Evolutionary conservation across 2,797 vertebrate genomes (phyloP).

Genomic region (Cuniculus paca): DNA sequence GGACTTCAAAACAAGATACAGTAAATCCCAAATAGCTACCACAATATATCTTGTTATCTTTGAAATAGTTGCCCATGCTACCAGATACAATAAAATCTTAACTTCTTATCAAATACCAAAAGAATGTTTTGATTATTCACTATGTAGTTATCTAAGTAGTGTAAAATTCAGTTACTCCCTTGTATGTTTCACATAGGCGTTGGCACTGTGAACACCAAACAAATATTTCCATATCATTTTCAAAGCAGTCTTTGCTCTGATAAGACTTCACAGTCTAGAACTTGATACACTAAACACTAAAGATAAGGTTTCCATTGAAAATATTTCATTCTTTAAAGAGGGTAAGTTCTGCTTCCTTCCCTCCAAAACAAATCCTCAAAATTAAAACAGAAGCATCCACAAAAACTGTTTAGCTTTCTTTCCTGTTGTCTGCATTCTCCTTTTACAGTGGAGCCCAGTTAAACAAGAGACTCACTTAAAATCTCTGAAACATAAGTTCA

Average conservation of each 20-base stretch:
- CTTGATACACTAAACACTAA: conserved; percentile 51
- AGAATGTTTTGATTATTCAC: conserved; percentile 62
- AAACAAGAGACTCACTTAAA: conserved; percentile 32
- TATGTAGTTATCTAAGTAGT: conserved; percentile 62
- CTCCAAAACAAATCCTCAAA: conserved; percentile 63
- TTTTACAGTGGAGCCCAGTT: conserved; percentile 5
- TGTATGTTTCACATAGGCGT: not conserved
- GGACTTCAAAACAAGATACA: too few species aligned
- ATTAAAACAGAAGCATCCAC: not conserved
- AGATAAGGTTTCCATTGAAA: conserved; percentile 73
- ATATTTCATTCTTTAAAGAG: conserved; percentile 51
- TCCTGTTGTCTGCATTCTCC: not conserved
- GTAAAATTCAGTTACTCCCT: conserved; percentile 68
- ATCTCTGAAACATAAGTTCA: conserved; percentile 21
- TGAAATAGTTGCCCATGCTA: too few species aligned
- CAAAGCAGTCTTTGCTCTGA: conserved; percentile 71
- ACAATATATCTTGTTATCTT: too few species aligned
- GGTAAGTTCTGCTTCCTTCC: conserved; percentile 35
- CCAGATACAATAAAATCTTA: not conserved
- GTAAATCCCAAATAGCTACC: too few species aligned
- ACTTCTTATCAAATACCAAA: conserved; percentile 62
- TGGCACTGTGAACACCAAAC: conserved; percentile 43
- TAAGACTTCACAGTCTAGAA: conserved; percentile 70
- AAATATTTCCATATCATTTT: conserved; percentile 71
- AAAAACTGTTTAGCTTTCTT: conserved; percentile 50